These are phyloP conservation scores for Berghia stephanieae DNA, from an alignment of 1,140 invertebrate species.

Conservation along the genomic window DNA sequence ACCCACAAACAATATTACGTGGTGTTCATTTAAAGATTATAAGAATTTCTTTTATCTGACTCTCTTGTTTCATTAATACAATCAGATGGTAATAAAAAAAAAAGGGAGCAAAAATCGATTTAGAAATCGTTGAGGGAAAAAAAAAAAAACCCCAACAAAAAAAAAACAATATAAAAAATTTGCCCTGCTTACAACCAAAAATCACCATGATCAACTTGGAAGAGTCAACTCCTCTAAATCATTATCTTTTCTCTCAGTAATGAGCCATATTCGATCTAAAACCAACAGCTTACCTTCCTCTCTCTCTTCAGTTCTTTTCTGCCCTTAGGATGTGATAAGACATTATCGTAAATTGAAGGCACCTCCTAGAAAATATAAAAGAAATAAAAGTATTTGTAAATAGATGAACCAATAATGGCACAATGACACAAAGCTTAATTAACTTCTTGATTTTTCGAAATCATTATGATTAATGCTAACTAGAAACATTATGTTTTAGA, in stretches of 20 bases:
- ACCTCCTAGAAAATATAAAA: constrained; percentile 11
- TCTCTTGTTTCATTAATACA: too few relatives aligned
- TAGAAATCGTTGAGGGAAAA: not conserved
- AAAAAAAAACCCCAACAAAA: not conserved
- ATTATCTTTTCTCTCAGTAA: too few relatives aligned
- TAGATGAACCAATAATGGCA: too few relatives aligned
- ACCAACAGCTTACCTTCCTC: constrained; percentile 12
- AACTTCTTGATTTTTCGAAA: too few relatives aligned
- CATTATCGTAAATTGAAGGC: constrained; percentile 24
- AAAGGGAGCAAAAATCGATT: not conserved
- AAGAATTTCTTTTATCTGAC: too few relatives aligned
- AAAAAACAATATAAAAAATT: not conserved
- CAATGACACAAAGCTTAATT: too few relatives aligned
- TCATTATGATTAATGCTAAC: too few relatives aligned
- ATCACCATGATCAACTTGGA: not conserved
- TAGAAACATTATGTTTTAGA: too few relatives aligned
- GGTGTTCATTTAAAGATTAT: not conserved
- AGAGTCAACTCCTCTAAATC: too few relatives aligned
- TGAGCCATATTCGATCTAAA: not conserved
- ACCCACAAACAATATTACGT: not conserved
- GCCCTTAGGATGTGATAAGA: not conserved
- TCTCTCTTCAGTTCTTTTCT: constrained; percentile 27
- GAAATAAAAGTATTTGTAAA: too few relatives aligned
- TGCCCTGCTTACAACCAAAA: not conserved
- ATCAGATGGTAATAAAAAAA: not conserved